Evolutionary conservation across 1,140 invertebrate species (phyloP), one percentile per base, ranked within the genome.

Genomic region (Gonatopus flavifemur): DNA sequence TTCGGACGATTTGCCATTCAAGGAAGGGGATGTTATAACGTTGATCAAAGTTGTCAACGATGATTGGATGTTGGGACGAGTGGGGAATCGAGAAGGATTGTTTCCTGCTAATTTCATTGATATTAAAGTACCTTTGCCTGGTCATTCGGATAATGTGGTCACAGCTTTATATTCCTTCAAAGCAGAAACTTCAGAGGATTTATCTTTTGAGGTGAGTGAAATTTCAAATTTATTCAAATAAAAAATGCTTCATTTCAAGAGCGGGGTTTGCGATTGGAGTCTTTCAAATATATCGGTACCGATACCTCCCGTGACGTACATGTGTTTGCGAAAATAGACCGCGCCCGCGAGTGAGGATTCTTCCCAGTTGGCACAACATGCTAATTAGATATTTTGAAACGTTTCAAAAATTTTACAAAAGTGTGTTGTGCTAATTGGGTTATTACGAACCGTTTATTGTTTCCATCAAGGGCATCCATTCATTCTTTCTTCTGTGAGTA

Each of bases 101-200:
- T 93, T 93, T 77, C 92, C 92, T 1, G 71, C 79, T 15, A 90
- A 85, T 67, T 93, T 89, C 76, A 81, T 93, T 33, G 82, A 91
- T 49, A 76, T 93, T 33, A 84, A 86, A 67, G 80, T 90, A 58
- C 88, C 90, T 35, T 69, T 92, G 39, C 74, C 78, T 19, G 80
- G 57, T 8, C 33, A 53, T 24, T 52, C 57, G 25, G 62, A 54
- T 24, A 64, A 73, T 61, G 65, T 62, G 61, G 83, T 82, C 3
- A 75, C 76, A 46, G 84, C 83, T 32, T 63, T 86, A 16, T 86
- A 84, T 62, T 67, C 83, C 42, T 88, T 86, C 61, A 75, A 75
- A n/a, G 82, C 82, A 18, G 81, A 83, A 62, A 80, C 77, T 8
- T 75, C 75, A 43, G 83, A 83, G 16, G 87, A 88, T 69, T 64